phyloP scores from a whole-genome alignment of 1,140 invertebrate genomes.

The Asbolus verrucosus region DNA sequence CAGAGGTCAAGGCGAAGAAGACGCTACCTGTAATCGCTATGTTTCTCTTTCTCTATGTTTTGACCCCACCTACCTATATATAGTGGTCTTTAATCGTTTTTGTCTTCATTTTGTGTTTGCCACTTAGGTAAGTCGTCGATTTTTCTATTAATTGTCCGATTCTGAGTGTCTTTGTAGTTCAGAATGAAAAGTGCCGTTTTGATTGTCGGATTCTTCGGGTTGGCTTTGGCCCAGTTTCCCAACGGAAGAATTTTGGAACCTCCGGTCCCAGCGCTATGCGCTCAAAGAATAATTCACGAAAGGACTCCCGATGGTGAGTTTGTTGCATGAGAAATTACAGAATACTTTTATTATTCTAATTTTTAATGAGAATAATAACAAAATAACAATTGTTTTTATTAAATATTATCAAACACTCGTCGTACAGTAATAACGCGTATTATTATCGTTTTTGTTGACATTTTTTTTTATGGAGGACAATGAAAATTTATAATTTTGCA shows the following conservation, averaged over 20 bases:
- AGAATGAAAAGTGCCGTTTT: constrained; percentile 39
- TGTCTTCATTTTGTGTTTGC: constrained; percentile 24
- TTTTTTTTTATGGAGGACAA: too few relatives aligned
- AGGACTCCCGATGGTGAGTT: constrained; percentile 72
- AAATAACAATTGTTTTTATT: too few relatives aligned
- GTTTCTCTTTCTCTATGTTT: constrained; percentile 26
- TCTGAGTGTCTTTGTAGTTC: constrained; percentile 10
- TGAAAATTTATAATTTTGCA: too few relatives aligned
- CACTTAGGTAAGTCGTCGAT: constrained; percentile 15
- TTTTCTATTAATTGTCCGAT: neutral
- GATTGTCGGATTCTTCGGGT: constrained; percentile 57
- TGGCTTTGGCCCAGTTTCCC: constrained; percentile 74
- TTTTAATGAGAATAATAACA: too few relatives aligned
- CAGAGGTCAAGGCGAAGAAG: constrained; percentile 45
- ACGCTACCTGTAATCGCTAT: constrained; percentile 35
- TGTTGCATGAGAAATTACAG: too few relatives aligned
- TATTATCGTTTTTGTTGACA: too few relatives aligned
- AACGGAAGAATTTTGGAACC: constrained; percentile 78
- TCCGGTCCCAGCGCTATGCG: constrained; percentile 78
- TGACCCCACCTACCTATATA: constrained; percentile 34
- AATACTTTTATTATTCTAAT: neutral
- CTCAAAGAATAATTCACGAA: constrained; percentile 76
- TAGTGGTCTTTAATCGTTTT: constrained; percentile 22
- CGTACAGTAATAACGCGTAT: too few relatives aligned
- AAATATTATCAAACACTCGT: too few relatives aligned